These are phyloP conservation scores for Sebastes fasciatus DNA, from an alignment of 2,113 vertebrate species.

Conservation along the genomic window DNA sequence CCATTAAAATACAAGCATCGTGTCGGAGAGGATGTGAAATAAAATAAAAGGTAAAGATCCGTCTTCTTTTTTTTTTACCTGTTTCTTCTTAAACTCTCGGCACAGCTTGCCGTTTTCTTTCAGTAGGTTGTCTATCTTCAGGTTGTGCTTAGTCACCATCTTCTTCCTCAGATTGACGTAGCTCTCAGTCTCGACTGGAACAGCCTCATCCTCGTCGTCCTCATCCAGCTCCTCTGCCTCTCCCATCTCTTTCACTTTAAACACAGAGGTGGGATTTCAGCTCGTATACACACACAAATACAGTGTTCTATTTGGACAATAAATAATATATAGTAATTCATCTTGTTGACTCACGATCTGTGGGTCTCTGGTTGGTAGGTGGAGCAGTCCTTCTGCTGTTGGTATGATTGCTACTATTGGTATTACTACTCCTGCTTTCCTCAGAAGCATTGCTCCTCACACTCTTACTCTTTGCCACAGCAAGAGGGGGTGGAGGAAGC, in stretches of 20 bases:
- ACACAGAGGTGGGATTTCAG: background rate
- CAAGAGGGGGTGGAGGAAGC: conserved; percentile 52
- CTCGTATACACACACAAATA: background rate
- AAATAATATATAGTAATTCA: background rate
- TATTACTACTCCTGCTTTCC: conserved; percentile 73
- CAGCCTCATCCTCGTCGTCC: conserved; percentile 83
- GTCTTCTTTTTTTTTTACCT: conserved; percentile 78
- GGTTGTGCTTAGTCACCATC: conserved; percentile 84
- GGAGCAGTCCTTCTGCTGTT: conserved; percentile 44
- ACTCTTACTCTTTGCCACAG: conserved; percentile 66
- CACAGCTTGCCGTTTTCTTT: conserved; percentile 91
- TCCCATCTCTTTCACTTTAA: conserved; percentile 47
- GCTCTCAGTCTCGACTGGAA: conserved; percentile 90
- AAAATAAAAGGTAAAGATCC: background rate
- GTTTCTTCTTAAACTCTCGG: conserved; percentile 87
- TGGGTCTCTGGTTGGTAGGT: conserved; percentile 39
- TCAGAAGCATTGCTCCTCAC: conserved; percentile 45
- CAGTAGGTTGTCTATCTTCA: conserved; percentile 81
- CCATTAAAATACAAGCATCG: background rate
- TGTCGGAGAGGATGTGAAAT: background rate
- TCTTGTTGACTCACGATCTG: conserved; percentile 61
- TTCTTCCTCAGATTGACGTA: conserved; percentile 92
- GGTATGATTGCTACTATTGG: conserved; percentile 75
- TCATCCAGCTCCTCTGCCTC: conserved; percentile 77
- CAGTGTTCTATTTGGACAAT: background rate